Conservation (phyloP, 37 sponge, comb jelly and placozoan genomes). For the Mnemiopsis leidyi region DNA sequence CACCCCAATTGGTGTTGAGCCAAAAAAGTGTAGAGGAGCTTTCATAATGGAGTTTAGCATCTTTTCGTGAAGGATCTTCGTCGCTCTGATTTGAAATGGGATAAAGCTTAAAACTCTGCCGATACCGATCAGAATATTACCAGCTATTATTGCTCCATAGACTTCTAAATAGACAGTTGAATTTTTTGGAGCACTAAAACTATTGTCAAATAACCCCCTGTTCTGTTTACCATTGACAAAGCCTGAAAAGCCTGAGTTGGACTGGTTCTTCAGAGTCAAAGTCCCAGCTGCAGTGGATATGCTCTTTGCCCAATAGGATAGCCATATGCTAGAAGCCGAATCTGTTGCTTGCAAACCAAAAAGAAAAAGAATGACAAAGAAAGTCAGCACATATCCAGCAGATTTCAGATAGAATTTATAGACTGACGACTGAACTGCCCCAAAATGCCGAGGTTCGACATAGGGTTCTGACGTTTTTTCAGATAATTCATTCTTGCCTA, state of each 20-base stretch:
- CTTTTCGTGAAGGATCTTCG: conserved; percentile 75
- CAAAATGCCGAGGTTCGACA: conserved; percentile 69
- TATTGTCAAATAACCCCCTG: not conserved
- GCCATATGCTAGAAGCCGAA: not conserved
- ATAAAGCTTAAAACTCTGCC: conserved; percentile 87
- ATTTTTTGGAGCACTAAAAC: not conserved
- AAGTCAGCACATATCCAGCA: conserved; percentile 82
- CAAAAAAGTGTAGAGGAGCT: conserved; percentile 87
- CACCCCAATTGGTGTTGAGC: conserved; percentile 79
- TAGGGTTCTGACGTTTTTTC: not conserved
- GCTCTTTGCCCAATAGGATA: not conserved
- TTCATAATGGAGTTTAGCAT: conserved; percentile 73
- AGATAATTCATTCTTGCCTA: not conserved
- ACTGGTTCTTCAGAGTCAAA: not conserved
- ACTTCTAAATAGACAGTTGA: conserved; percentile 80
- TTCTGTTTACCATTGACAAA: too few relatives aligned
- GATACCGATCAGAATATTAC: conserved; percentile 87
- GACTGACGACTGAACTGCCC: conserved; percentile 77
- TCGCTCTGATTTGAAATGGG: conserved; percentile 87
- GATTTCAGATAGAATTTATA: conserved; percentile 86
- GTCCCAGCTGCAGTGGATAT: not conserved
- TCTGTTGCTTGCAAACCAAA: conserved; percentile 88
- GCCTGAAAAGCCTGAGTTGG: not conserved
- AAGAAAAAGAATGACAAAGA: conserved; percentile 74
- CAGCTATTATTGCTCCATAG: conserved; percentile 80